Evolutionary conservation across 2,113 vertebrate species (phyloP), one percentile per base, ranked within the genome.

Genomic region (Bubo bubo): DNA sequence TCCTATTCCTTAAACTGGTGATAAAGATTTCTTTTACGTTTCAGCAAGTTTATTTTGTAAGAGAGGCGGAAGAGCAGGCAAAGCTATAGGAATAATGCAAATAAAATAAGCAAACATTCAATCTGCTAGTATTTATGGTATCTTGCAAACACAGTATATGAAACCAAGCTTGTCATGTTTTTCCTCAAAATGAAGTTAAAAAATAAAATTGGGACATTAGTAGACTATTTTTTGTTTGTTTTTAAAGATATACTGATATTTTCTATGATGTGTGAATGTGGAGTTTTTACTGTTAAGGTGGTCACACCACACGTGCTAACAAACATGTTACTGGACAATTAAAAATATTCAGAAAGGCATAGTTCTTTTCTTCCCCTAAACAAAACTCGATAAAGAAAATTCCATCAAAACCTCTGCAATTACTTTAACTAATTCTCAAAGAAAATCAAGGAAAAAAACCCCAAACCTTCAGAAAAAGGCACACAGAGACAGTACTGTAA

Each of bases 271-370:
- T 52, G 62, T 23, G 52, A 60, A 89, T 17, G 39, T 4, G 12
- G 27, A 49, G 20, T 23, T 85, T 79, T 87, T 70, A 26, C 34
- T 70, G 59, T 63, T 63, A 52, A 71, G 27, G 52, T 22, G n/a
- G 56, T 52, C 1, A 2, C 9, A 17, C 27, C 55, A 92, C 60
- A 76, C 0, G 4, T 22, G 16, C 32, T 59, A 62, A 62, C 50
- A 34, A 82, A 55, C 34, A 10, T 0, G 1, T 26, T 59, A 50
- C 21, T 1, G 17, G 24, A 30, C 1, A 2, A 63, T 39, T 37
- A 43, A 77, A 94, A 87, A 37, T 12, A 34, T 6, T 53, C 43
- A 60, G 43, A 77, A 91, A 58, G 32, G 14, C 73, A 68, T 2
- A 32, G n/a, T 4, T 50, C 32, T 49, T 60, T 49, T 68, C 41